Base-by-base conservation (phyloP, 2,888 invertebrate species). In the Phortica magna region DNA sequence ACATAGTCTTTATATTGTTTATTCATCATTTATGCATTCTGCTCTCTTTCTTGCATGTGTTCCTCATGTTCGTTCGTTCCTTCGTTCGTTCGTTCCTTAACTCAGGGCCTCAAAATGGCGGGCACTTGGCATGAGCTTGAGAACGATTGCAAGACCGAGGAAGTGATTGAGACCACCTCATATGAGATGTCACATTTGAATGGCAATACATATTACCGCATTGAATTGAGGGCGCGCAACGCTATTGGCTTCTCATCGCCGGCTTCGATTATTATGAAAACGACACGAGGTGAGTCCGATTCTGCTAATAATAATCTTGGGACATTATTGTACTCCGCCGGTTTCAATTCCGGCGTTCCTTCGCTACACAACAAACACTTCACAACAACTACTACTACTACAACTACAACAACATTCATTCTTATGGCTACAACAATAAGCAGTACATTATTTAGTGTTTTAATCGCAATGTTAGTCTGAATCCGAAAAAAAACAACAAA, bases 171-270 rank as follows among this genome's bases (percentile, higher is more conserved):
- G 68, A 93, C 93, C 74, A 94, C 95, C 77, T 94, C 95, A 75
- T 94, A 94, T 84, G 95, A 95, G 92, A 93, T 98, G 89, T 93
- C 93, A 80, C 92, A 93, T 17, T 93, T 98, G 22, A 93, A 93
- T 74, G 95, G 97, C 0, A 96, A 97, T 90, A 96, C 96, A 6
- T 95, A 94, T 82, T 98, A 98, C 93, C 95, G 94, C 89, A 95
- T 97, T 88, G 96, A 97, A 89, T 93, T 98, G 76, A 93, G 95
- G 83, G 98, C 98, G 65, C 96, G 96, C 91, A 98, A 98, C 92
- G 93, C 94, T 39, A 95, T 98, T 80, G 98, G 98, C 76, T 95
- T 93, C 92, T 97, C 98, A 87, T 93, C 94, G 78, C 95, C 97
- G 0, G 95, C 96, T 61, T 94, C 95, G 89, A 94, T 96, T 83